phyloP scores from a whole-genome alignment of 2,888 invertebrate species.

The Trachelus troglodyta region DNA sequence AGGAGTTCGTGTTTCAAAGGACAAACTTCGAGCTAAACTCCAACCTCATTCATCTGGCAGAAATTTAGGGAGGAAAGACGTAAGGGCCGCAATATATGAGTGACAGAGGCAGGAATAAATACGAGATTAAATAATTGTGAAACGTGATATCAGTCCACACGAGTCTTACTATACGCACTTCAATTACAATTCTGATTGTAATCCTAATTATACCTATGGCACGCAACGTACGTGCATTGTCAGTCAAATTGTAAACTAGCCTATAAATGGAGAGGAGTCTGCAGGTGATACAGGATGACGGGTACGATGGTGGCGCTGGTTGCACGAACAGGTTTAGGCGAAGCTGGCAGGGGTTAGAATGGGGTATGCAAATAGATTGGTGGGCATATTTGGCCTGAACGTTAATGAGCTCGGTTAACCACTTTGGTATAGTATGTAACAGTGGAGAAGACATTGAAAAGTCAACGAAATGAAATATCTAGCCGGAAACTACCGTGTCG shows the following conservation, averaged over 20 bases:
- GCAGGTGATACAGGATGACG: constrained; percentile 3
- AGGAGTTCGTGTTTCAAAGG: not conserved
- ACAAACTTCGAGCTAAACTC: not conserved
- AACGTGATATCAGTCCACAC: not conserved
- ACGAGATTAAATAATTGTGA: not conserved
- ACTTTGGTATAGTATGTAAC: not conserved
- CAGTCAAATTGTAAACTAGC: not conserved
- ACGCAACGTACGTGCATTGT: not conserved
- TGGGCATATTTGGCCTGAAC: constrained; percentile 27
- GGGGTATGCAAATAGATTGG: constrained; percentile 11
- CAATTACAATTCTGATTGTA: not conserved
- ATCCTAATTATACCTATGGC: not conserved
- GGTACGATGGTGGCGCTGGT: not conserved
- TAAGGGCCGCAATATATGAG: not conserved
- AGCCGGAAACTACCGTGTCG: constrained; percentile 32
- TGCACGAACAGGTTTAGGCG: not conserved
- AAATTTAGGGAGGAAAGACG: not conserved
- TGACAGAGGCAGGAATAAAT: not conserved
- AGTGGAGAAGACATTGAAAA: constrained; percentile 14
- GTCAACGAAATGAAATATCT: constrained; percentile 37
- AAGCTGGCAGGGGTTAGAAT: not conserved
- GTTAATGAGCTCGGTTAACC: constrained; percentile 44
- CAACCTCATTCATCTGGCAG: not conserved
- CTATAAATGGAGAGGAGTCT: not conserved
- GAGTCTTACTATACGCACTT: not conserved